These are phyloP conservation scores for Nyctereutes procyonoides DNA, from an alignment of 2,113 vertebrate genomes.

Conservation along the genomic window DNA sequence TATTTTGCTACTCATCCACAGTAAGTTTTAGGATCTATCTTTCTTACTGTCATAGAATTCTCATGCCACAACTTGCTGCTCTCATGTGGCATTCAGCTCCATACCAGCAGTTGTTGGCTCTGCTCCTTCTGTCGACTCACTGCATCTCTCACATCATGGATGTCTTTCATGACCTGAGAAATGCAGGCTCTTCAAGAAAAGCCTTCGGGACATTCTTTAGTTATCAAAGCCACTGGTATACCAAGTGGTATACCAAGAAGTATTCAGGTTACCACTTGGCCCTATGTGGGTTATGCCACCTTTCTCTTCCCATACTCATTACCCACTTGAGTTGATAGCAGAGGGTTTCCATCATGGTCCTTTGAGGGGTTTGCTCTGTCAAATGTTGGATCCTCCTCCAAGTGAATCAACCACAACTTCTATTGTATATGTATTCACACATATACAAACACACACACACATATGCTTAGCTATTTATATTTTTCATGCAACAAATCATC, in stretches of 20 bases:
- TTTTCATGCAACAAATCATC: background rate
- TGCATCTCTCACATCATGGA: background rate
- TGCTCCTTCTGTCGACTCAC: background rate
- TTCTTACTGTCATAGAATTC: background rate
- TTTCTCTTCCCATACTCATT: background rate
- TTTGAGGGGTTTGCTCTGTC: background rate
- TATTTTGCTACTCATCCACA: background rate
- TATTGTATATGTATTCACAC: background rate
- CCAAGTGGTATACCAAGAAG: background rate
- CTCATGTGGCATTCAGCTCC: background rate
- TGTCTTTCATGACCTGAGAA: conserved; percentile 12
- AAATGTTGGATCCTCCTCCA: background rate
- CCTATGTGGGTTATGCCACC: background rate
- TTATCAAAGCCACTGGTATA: background rate
- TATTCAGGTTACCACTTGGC: background rate
- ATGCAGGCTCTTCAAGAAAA: background rate
- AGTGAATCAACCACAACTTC: background rate
- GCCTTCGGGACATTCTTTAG: background rate
- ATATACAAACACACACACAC: too few relatives aligned
- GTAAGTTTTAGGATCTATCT: background rate
- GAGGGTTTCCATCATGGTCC: background rate
- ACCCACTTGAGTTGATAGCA: conserved; percentile 1
- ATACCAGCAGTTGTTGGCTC: background rate
- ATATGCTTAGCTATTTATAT: background rate
- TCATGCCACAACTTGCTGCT: background rate